Conservation (phyloP, 2,888 invertebrate species). For the Molorchus minor region DNA sequence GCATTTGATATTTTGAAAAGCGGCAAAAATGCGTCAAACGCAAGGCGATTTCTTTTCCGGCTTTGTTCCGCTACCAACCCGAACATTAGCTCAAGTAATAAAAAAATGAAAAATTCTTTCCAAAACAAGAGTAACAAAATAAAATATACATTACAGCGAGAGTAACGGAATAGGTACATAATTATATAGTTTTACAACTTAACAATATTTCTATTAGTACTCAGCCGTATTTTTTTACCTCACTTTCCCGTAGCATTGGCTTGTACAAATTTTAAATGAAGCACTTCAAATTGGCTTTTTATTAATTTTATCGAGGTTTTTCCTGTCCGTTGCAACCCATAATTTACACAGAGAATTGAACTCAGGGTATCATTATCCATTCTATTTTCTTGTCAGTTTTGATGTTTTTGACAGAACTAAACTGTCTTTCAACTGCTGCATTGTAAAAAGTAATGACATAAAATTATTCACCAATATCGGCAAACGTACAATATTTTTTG, state of each 20-base stretch:
- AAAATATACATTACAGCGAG: no score
- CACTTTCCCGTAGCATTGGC: slow-evolving; percentile 8
- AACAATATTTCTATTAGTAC: no score
- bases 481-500: slow-evolving; percentile 15
- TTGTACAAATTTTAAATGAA: slow-evolving; percentile 7
- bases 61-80: no score
- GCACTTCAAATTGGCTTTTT: slow-evolving; percentile 9
- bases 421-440: slow-evolving; percentile 11
- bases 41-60: no score
- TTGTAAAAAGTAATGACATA: slow-evolving; percentile 16
- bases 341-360: slow-evolving; percentile 16
- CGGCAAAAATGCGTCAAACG: no score
- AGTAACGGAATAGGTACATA: no score
- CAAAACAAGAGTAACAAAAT: no score
- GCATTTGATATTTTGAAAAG: no score
- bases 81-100: no score
- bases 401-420: slow-evolving; percentile 5
- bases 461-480: slow-evolving; percentile 17
- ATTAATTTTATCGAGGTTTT: slow-evolving; percentile 9
- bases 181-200: no score
- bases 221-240: slow-evolving; percentile 10
- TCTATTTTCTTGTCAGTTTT: no score
- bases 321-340: slow-evolving; percentile 7
- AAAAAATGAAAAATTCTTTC: no score
- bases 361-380: slow-evolving; percentile 5